Evolutionary conservation across 2,113 vertebrate species (phyloP).

Genomic region (Paradoxurus hermaphroditus): DNA sequence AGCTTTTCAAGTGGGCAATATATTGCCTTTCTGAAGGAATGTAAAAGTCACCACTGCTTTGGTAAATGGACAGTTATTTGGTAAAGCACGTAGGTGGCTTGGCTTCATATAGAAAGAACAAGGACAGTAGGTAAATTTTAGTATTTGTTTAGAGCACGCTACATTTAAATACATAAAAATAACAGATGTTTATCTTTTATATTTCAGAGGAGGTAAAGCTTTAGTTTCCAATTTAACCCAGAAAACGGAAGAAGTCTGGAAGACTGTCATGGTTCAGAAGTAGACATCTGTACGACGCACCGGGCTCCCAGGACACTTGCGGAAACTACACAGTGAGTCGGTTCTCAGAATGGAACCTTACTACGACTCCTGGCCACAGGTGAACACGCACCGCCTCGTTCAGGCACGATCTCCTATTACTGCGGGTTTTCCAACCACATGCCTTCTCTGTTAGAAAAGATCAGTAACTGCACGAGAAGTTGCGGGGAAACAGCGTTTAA

Average conservation of each 20-base stretch:
- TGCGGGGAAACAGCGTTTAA: neutral
- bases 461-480: neutral
- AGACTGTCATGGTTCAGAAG: neutral
- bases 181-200: neutral
- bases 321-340: neutral
- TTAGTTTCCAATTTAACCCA: slow-evolving; percentile 35
- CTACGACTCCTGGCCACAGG: neutral
- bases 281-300: neutral
- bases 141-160: neutral
- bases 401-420: neutral
- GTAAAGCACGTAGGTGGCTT: neutral
- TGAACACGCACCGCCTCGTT: neutral
- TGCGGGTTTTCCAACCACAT: neutral
- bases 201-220: neutral
- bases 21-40: neutral
- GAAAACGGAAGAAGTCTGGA: neutral
- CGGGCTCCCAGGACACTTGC: neutral
- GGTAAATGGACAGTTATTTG: neutral
- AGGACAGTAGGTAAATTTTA: neutral
- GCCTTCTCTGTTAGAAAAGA: neutral
- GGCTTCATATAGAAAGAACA: neutral
- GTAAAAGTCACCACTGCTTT: neutral
- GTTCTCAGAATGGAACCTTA: neutral
- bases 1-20: slow-evolving; percentile 31
- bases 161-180: neutral